These are phyloP conservation scores for Numenius arquata DNA, from an alignment of 2,113 vertebrate species.

Conservation along the genomic window DNA sequence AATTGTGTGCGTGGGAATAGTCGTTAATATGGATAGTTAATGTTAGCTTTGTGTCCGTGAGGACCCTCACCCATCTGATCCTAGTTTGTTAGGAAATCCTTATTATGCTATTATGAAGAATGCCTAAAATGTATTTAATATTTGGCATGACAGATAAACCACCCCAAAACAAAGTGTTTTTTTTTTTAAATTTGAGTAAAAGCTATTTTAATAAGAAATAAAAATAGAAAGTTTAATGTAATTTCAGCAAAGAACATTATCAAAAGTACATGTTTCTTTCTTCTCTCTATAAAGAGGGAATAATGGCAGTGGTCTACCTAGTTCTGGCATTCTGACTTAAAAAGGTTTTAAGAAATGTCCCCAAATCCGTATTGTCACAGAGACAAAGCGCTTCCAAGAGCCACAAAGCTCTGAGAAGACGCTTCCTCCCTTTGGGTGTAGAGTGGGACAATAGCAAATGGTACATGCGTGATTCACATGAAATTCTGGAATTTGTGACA, in stretches of 20 bases:
- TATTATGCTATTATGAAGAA: neutral
- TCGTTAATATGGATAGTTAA: neutral
- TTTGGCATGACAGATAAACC: neutral
- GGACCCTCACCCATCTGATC: neutral
- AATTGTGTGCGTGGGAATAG: neutral
- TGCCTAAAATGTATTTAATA: neutral
- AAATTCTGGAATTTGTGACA: neutral
- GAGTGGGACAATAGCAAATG: neutral
- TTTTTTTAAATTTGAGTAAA: neutral
- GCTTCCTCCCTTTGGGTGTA: neutral
- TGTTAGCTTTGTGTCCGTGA: neutral
- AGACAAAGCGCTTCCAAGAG: neutral
- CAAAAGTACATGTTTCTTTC: neutral
- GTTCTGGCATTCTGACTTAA: neutral
- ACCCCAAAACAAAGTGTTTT: neutral
- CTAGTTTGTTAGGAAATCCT: neutral
- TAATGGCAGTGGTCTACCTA: neutral
- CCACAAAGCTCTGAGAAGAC: neutral
- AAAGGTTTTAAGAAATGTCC: neutral
- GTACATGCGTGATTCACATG: accelerated
- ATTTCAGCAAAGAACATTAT: neutral
- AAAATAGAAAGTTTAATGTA: neutral
- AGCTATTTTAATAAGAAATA: neutral
- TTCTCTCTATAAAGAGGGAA: neutral
- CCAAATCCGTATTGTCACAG: neutral